Evolutionary conservation across 1,140 invertebrate genomes (phyloP).

Genomic region (Phymorhynchus buccinoides): DNA sequence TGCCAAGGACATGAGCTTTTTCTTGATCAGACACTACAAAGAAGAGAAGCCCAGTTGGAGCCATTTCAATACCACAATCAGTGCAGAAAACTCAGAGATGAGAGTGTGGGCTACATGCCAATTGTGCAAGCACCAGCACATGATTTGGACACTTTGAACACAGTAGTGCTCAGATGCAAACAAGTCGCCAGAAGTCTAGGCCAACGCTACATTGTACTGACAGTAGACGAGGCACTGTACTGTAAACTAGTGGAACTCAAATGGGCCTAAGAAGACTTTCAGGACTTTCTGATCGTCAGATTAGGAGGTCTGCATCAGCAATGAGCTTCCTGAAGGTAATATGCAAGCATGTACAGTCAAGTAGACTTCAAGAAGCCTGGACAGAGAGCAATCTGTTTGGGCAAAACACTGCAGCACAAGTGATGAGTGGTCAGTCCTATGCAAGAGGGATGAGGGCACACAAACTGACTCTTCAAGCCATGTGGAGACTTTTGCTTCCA

Average conservation of each 20-base stretch:
- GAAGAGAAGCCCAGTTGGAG: too few relatives aligned
- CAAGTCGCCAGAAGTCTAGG: slow-evolving; percentile 5
- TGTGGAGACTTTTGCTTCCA: neutral
- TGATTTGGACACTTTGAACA: slow-evolving; percentile 11
- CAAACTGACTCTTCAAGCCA: neutral
- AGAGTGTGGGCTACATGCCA: neutral
- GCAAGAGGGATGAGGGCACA: neutral
- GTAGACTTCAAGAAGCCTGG: neutral
- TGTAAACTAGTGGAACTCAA: slow-evolving; percentile 33
- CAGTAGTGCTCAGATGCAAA: neutral
- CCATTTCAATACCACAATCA: too few relatives aligned
- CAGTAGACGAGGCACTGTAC: slow-evolving; percentile 31
- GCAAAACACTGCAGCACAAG: neutral
- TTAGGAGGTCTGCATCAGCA: neutral
- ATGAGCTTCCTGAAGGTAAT: neutral
- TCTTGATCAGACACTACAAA: too few relatives aligned
- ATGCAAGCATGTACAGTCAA: neutral
- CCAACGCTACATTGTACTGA: slow-evolving; percentile 25
- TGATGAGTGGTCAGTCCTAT: neutral
- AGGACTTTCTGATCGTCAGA: neutral
- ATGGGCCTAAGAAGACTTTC: neutral
- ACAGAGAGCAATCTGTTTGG: neutral
- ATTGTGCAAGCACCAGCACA: slow-evolving; percentile 7
- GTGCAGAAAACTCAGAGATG: too few relatives aligned
- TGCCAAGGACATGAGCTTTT: too few relatives aligned